Conservation (phyloP, 2,888 invertebrate genomes). For the Andrena bicolor region DNA sequence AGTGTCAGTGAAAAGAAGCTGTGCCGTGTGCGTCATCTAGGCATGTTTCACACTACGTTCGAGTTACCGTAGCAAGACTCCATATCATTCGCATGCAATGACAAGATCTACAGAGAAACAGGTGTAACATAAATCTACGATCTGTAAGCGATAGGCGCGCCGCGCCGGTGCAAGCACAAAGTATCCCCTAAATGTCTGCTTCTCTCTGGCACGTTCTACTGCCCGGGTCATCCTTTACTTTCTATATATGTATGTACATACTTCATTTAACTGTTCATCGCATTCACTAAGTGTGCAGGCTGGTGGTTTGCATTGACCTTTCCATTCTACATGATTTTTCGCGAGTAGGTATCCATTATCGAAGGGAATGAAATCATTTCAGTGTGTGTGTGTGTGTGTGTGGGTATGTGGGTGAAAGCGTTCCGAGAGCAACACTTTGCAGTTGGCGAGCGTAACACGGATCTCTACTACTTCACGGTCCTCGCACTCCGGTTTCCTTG, state of each 20-base stretch:
- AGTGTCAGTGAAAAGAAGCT: conserved; percentile 39
- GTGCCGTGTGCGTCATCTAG: conserved; percentile 56
- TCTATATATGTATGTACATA: too few relatives aligned
- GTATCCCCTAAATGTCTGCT: conserved; percentile 27
- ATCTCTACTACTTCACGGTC: too few relatives aligned
- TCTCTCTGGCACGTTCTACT: conserved; percentile 23
- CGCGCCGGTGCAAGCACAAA: conserved; percentile 56
- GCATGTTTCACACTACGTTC: conserved; percentile 45
- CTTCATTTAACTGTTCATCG: neutral
- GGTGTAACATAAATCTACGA: conserved; percentile 62
- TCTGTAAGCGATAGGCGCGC: conserved; percentile 60
- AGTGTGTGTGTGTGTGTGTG: too few relatives aligned
- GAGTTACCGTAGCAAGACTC: conserved; percentile 40
- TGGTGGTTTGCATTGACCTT: neutral
- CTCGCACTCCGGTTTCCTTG: too few relatives aligned
- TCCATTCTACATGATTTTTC: neutral
- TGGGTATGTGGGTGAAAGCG: too few relatives aligned
- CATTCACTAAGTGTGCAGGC: neutral
- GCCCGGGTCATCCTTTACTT: conserved; percentile 29
- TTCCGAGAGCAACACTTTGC: too few relatives aligned
- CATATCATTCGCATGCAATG: conserved; percentile 57
- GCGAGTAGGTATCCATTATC: neutral
- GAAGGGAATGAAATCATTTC: neutral
- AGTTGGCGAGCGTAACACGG: too few relatives aligned
- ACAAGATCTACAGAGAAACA: conserved; percentile 52